phyloP scores from a whole-genome alignment of 2,888 invertebrate species.

The Thera obeliscata region DNA sequence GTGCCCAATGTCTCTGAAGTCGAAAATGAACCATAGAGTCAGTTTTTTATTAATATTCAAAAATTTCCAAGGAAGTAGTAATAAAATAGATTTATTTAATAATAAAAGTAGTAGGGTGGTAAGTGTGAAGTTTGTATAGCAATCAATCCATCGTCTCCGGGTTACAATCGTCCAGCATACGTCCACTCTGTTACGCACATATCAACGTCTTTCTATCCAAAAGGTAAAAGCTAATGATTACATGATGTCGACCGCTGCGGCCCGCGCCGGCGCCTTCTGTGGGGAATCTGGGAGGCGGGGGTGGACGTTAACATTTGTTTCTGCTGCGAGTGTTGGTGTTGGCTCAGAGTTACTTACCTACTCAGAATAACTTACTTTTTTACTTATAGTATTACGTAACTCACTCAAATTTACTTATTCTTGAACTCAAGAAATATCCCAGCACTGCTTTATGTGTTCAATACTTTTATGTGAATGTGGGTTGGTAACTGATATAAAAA shows the following conservation, averaged over 20 bases:
- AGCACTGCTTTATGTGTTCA: too few species aligned
- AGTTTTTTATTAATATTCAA: too few species aligned
- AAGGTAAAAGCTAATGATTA: conserved; percentile 59
- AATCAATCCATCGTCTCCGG: conserved; percentile 50
- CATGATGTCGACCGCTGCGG: conserved; percentile 44
- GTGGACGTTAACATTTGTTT: conserved; percentile 28
- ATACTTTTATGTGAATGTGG: too few species aligned
- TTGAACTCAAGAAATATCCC: too few species aligned
- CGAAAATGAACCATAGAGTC: too few species aligned
- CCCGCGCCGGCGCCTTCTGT: conserved; percentile 25
- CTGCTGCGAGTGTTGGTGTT: conserved; percentile 19
- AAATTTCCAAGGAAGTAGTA: too few species aligned
- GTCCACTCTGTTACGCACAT: conserved; percentile 83
- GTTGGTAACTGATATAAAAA: too few species aligned
- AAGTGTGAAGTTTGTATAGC: conserved; percentile 42
- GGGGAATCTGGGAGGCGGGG: conserved; percentile 33
- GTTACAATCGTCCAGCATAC: conserved; percentile 55
- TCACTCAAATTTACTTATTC: too few species aligned
- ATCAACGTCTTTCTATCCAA: conserved; percentile 79
- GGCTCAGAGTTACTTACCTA: conserved; percentile 44
- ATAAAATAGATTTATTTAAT: too few species aligned
- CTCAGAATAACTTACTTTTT: not conserved
- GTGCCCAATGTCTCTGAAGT: not conserved
- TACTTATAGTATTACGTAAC: not conserved
- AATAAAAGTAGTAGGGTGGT: not conserved